A percentile compares a stretch with the other conserved stretches of the same genome.
Conservation (phyloP, 2,888 invertebrate species). For the Erpobdella octoculata region DNA sequence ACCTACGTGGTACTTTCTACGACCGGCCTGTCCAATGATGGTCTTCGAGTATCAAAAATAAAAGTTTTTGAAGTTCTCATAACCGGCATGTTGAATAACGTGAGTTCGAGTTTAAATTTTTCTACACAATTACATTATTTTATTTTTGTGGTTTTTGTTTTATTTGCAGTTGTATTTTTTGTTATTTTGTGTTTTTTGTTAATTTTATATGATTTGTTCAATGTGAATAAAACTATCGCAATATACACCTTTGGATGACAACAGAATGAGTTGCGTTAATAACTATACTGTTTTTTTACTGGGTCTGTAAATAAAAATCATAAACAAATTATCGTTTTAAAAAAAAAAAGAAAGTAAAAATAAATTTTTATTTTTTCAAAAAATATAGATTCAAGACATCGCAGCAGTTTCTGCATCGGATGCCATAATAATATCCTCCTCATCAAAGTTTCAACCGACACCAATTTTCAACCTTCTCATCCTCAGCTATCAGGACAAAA, state of each 20-base stretch:
- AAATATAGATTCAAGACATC: slow-evolving; percentile 44
- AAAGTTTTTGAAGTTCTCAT: slow-evolving; percentile 40
- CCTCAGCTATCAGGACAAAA: not conserved
- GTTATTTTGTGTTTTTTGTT: no score
- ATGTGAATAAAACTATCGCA: no score
- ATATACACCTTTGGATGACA: no score
- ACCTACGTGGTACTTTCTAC: slow-evolving; percentile 46
- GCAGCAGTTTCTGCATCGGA: slow-evolving; percentile 43
- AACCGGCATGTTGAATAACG: slow-evolving; percentile 21
- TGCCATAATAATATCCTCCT: slow-evolving; percentile 40
- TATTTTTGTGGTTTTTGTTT: no score
- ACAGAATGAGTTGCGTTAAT: no score
- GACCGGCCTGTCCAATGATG: slow-evolving; percentile 40
- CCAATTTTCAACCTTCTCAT: slow-evolving; percentile 39
- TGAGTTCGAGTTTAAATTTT: not conserved
- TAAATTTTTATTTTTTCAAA: not conserved
- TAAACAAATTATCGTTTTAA: no score
- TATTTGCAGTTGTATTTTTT: no score
- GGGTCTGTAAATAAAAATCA: no score
- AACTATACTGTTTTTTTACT: no score
- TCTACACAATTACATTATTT: not conserved
- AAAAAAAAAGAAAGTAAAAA: no score
- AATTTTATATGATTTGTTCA: no score
- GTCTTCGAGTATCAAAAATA: slow-evolving; percentile 40
- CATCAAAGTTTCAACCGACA: not conserved